These are phyloP conservation scores for Thereva nobilitata DNA, from an alignment of 2,888 invertebrate species.

Conservation along the genomic window DNA sequence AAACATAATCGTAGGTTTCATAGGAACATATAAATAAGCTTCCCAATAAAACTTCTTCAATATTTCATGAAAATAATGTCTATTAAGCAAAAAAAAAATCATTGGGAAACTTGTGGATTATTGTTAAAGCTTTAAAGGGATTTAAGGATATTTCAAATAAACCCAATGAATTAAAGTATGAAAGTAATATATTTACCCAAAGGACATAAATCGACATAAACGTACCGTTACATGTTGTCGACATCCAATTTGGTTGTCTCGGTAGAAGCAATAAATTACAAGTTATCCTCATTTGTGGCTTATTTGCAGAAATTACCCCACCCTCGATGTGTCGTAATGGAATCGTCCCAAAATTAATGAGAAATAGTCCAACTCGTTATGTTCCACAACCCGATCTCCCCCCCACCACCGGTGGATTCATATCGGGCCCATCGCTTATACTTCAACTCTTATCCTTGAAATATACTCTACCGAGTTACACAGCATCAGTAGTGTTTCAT, in stretches of 20 bases:
- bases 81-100: no score
- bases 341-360: conserved; percentile 31
- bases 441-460: no score
- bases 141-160: neutral
- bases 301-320: conserved; percentile 33
- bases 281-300: conserved; percentile 42
- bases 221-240: conserved; percentile 1
- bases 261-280: conserved; percentile 37
- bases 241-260: conserved; percentile 15
- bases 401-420: no score
- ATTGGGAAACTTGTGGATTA: no score
- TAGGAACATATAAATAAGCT: no score
- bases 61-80: no score
- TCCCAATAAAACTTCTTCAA: no score
- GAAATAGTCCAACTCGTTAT: conserved; percentile 18
- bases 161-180: conserved; percentile 22
- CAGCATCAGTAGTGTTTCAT: no score
- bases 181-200: conserved; percentile 21
- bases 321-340: conserved; percentile 17
- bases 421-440: no score
- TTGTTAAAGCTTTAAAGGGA: no score
- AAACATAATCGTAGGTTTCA: no score
- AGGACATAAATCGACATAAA: conserved; percentile 10
- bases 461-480: no score
- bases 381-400: neutral